Base-by-base conservation (phyloP, 2,113 vertebrate species). In the Stictonetta naevosa region DNA sequence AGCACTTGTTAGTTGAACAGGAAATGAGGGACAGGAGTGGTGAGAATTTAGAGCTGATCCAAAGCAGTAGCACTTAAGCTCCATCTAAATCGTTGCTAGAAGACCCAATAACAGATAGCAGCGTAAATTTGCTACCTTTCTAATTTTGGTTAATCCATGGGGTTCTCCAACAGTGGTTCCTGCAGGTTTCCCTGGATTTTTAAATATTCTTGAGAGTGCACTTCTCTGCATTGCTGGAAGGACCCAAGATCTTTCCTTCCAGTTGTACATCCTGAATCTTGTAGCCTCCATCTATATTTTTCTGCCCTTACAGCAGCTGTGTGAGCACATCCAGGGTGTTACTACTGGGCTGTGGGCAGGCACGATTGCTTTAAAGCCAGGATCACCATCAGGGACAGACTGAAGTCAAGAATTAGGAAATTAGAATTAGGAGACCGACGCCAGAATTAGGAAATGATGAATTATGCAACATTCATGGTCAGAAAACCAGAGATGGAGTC, bases 181-280 rank as follows among this genome's bases (percentile, higher is more conserved):
- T 36, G 42, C 10, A 55, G 63, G 23, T 42, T 73, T 77, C 36
- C 31, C 36, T 68, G 59, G 55, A 22, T 92, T 77, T 59, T 80
- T 28, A 8, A 15, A 17, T 2, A 2, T 23, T 34, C 33, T 62
- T 4, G 19, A 18, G 62, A 72, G 34, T 1, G 7, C 13, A 2
- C 1, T 46, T 28, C 11, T 13, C 85, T 62, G n/a, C 12, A 8
- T 23, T 36, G 26, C 16, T 55, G n/a, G 31, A 22, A 36, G 31
- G 67, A 55, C n/a, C 31, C 46, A 66, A 53, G 23, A 16, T 77
- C 19, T 46, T 72, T 88, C 33, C 58, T 53, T 8, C 10, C 10
- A 19, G 0, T 26, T 53, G 33, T n/a, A 19, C 25, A 60, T 73
- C 79, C n/a, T 0, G 1, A 33, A 12, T 66, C 52, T 26, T 71